These are phyloP conservation scores for Sebastes taczanowskii DNA, from an alignment of 2,797 vertebrate species.

Conservation along the genomic window DNA sequence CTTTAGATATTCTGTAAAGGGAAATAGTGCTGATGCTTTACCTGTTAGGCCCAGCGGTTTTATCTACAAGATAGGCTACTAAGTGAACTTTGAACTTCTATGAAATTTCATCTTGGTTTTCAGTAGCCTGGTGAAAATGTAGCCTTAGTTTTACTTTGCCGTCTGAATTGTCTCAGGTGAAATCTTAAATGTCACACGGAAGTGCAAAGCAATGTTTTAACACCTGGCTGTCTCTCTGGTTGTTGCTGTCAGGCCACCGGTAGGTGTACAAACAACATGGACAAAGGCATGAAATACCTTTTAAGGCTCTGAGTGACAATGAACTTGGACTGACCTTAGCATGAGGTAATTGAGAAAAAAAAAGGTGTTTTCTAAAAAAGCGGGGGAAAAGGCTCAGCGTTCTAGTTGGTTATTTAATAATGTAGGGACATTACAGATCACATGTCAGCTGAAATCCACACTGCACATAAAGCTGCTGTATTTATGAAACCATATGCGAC, in stretches of 20 bases:
- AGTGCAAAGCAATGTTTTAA: slow-evolving; percentile 56
- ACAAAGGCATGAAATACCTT: slow-evolving; percentile 49
- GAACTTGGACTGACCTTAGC: slow-evolving; percentile 30
- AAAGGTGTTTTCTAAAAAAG: slow-evolving; percentile 17
- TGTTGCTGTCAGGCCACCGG: slow-evolving; percentile 23
- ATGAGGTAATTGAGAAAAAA: not conserved
- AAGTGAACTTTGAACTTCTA: not conserved
- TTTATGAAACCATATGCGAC: not conserved
- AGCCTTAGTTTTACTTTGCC: not conserved
- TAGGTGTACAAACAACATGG: slow-evolving; percentile 23
- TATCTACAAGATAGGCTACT: not conserved
- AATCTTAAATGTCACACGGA: slow-evolving; percentile 13
- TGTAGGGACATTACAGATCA: slow-evolving; percentile 11
- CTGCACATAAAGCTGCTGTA: not conserved
- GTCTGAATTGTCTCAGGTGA: slow-evolving; percentile 17
- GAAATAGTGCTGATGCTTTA: not conserved
- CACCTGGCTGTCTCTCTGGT: slow-evolving; percentile 25
- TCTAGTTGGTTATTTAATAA: slow-evolving; percentile 17
- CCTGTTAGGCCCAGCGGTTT: not conserved
- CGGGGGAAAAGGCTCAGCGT: not conserved
- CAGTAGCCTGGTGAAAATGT: not conserved
- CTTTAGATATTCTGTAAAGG: not conserved
- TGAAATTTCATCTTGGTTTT: not conserved
- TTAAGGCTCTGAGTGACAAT: slow-evolving; percentile 22
- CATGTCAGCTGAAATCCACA: slow-evolving; percentile 7